Evolutionary conservation across 1,140 invertebrate species (phyloP).

Genomic region (Papilio dardanus): DNA sequence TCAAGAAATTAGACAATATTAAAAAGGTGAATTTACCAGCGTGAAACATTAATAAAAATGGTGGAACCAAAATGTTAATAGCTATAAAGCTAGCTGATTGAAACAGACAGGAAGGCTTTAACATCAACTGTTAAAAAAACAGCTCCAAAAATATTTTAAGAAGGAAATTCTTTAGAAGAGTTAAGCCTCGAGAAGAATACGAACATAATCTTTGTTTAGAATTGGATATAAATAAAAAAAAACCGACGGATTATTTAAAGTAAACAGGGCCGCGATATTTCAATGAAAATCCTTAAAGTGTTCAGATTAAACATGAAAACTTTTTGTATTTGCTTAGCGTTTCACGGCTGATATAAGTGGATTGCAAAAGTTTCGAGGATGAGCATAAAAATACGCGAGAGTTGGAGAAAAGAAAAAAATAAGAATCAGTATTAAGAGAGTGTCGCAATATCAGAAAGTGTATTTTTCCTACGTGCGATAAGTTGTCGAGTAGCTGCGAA

Average conservation of each 20-base stretch:
- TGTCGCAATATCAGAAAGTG: slow-evolving; percentile 74
- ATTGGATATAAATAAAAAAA: slow-evolving; percentile 68
- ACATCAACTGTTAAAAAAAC: not conserved
- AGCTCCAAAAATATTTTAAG: not conserved
- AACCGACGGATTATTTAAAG: slow-evolving; percentile 74
- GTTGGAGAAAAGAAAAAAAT: slow-evolving; percentile 71
- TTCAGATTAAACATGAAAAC: slow-evolving; percentile 78
- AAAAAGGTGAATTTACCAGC: too few relatives aligned
- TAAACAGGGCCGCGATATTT: slow-evolving; percentile 64
- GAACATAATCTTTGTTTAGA: slow-evolving; percentile 48
- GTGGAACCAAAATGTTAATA: too few relatives aligned
- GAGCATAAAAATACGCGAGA: slow-evolving; percentile 77
- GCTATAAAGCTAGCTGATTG: too few relatives aligned
- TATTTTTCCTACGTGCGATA: slow-evolving; percentile 73
- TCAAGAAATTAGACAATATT: not conserved
- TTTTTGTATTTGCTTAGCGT: slow-evolving; percentile 81
- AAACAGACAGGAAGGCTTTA: not conserved
- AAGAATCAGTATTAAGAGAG: slow-evolving; percentile 69
- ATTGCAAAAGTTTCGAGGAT: slow-evolving; percentile 80
- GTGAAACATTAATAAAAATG: too few relatives aligned
- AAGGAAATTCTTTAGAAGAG: not conserved
- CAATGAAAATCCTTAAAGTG: slow-evolving; percentile 78
- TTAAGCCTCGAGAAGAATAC: slow-evolving; percentile 34
- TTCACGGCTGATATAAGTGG: slow-evolving; percentile 80
- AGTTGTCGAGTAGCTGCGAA: slow-evolving; percentile 61